Evolutionary conservation across 2,888 invertebrate genomes (phyloP), one percentile per base, ranked within the genome.

Genomic region (Stratiomys singularior): DNA sequence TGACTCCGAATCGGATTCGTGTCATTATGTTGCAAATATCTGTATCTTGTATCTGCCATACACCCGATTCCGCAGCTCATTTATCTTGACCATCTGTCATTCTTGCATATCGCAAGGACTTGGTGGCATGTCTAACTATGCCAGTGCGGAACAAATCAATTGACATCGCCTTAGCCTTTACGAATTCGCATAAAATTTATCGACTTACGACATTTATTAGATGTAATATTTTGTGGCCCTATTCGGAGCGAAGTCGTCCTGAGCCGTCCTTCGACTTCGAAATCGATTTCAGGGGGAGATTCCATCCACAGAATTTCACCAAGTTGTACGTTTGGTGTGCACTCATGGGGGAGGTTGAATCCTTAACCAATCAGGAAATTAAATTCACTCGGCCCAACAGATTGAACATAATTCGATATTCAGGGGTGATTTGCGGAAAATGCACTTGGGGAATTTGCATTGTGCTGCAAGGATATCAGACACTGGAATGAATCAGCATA

Each of bases 361-460:
- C 69, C 58, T 63, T 71, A 76, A 77, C 46, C 78, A 78, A 78
- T 78, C 78, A 77, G 78, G 78, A 78, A 78, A 78, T 78, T 76
- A 74, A 77, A 78, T 58, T 74, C 60, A 74, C 60, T 58, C 13
- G 60, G 37, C 25, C 44, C 74, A 74, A 30, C 74, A 74, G 60
- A 74, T 74, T 74, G 74, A 74, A 74, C 37, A 30, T 58, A 37
- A 74, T 44, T 21, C 60, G 60, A 58, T 58, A 58, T 37, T 21
- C 23, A 9, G 74, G 74, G 58, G n/a, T 60, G 74, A 30, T 56
- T 72, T 56, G 30, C 15, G 25, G 13, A 37, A 18, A n/a, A 13
- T 74, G 58, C 58, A 58, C 37, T 46, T 60, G 21, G 60, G 58
- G n/a, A 13, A 23, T 23, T 25, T 66, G 66, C 25, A n/a, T 27